Base-by-base conservation (phyloP, 1,140 invertebrate genomes). In the Anastatus disparis region DNA sequence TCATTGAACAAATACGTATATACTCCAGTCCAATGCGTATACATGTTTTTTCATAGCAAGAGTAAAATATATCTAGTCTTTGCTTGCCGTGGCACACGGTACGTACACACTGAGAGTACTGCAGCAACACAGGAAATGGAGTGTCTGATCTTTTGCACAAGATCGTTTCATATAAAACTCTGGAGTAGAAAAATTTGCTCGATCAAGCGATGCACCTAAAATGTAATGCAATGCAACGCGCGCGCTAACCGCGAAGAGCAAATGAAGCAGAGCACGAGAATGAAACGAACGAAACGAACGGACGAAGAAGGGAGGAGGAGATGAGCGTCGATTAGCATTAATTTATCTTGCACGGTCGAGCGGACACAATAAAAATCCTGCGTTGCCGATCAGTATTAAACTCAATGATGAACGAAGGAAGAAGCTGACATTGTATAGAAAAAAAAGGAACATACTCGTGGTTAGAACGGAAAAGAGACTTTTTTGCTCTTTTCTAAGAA, bases 261-360 rank as follows among this genome's bases (percentile, higher is more conserved):
- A 26, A 52, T 48, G 66, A 66, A 58, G 50, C 50, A 53, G n/a
- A n/a, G 13, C 50, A 6, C 12, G 10, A 29, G 65, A 67, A 29
- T 17, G 31, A 24, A 50, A 29, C 55, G 24, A 10, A 22, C 15
- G n/a, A 15, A 31, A 24, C 53, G 53, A 50, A 52, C 52, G 10
- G 8, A 4, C 8, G 31, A 13, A 20, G 0, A 42, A 50, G 40
- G 27, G 58, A 59, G 31, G 44, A 66, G 59, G 29, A 73, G 56
- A 24, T 48, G 66, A 56, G 59, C 53, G 29, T 35, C 66, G 56
- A 48, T 59, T 24, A 27, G 58, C 62, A 62, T 77, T 74, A 71
- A 76, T 76, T 75, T 77, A 73, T 64, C 75, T 74, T 72, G 64
- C 62, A 73, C 65, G 64, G 42, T 48, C 59, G 69, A 66, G n/a